Percentiles rank a stretch among this genome's conserved stretches.
Evolutionary conservation across 2,113 vertebrate genomes (phyloP).

Genomic region (Eonycteris spelaea): DNA sequence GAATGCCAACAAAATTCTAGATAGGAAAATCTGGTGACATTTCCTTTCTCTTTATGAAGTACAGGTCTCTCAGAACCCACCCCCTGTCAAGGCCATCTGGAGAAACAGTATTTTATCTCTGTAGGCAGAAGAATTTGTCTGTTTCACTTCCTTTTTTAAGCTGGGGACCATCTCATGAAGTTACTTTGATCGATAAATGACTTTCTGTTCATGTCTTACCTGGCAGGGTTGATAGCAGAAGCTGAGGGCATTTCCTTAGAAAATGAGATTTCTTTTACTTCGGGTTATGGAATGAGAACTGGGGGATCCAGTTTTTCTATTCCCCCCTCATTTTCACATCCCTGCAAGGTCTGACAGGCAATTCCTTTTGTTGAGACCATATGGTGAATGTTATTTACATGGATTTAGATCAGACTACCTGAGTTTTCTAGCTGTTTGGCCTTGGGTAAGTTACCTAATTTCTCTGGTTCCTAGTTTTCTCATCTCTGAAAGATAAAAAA

Average conservation of each 20-base stretch:
- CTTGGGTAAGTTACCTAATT: background rate
- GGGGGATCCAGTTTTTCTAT: background rate
- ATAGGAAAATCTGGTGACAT: slow-evolving; percentile 39
- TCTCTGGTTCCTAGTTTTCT: slow-evolving; percentile 34
- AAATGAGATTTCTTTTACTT: background rate
- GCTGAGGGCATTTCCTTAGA: background rate
- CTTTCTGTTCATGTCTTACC: background rate
- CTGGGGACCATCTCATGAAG: background rate
- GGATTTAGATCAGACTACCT: slow-evolving; percentile 1
- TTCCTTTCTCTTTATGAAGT: slow-evolving; percentile 16
- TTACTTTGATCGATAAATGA: background rate
- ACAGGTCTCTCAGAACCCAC: slow-evolving; percentile 14
- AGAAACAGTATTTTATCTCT: background rate
- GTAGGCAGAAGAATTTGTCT: background rate
- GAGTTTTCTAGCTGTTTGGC: background rate
- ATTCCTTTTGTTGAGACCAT: background rate
- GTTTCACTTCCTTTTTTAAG: slow-evolving; percentile 44
- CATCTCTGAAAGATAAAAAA: background rate
- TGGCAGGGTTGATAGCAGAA: background rate
- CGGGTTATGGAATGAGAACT: background rate
- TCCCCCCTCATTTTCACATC: background rate
- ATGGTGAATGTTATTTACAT: background rate
- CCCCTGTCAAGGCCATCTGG: background rate
- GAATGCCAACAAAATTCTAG: slow-evolving; percentile 14
- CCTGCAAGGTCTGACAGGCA: background rate